Percentiles rank a stretch among this genome's conserved stretches.
Conservation (phyloP, 1,140 invertebrate genomes). For the Neotoxoptera formosana region DNA sequence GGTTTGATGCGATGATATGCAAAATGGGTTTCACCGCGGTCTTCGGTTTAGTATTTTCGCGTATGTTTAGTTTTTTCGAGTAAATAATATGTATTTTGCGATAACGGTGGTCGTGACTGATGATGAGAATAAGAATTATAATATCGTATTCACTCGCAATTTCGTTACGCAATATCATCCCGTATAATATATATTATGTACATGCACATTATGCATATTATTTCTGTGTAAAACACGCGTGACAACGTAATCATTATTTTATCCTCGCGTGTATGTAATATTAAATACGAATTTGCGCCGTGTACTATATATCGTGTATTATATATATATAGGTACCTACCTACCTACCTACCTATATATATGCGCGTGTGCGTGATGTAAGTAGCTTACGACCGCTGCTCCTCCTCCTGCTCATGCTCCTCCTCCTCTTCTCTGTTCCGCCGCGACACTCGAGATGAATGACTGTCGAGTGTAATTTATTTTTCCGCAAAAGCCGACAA, state of each 20-base stretch:
- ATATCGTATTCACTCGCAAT: background rate
- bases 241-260: conserved; percentile 1
- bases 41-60: background rate
- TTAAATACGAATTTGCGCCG: background rate
- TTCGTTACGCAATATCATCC: background rate
- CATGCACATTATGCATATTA: background rate
- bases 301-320: background rate
- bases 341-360: background rate
- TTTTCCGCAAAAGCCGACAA: conserved; percentile 40
- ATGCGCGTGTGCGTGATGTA: background rate
- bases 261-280: background rate
- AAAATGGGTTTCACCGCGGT: background rate
- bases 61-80: background rate
- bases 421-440: background rate
- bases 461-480: conserved; percentile 23
- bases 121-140: too few species aligned
- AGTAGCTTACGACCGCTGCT: background rate
- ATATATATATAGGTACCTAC: background rate
- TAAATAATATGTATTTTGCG: background rate
- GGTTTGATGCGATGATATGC: background rate
- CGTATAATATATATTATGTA: background rate
- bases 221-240: background rate
- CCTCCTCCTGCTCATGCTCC: background rate
- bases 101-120: too few species aligned
- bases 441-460: background rate